These are phyloP conservation scores for Carposina sasakii DNA, from an alignment of 1,140 invertebrate genomes.

Conservation along the genomic window DNA sequence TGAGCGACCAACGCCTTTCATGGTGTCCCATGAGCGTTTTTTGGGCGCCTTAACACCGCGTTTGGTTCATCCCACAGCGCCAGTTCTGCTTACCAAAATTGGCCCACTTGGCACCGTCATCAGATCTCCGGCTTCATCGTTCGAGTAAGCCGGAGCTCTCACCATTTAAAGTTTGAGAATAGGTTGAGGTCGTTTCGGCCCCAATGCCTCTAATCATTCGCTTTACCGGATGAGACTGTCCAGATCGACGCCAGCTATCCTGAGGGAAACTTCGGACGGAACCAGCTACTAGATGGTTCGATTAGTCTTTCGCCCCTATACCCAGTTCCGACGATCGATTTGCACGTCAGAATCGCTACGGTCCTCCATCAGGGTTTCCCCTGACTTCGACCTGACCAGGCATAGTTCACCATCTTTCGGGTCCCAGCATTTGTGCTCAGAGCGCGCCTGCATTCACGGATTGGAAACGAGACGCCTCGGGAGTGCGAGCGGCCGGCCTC, in stretches of 20 bases:
- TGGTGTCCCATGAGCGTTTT: conserved; percentile 77
- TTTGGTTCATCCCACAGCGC: conserved; percentile 90
- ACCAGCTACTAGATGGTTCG: conserved; percentile 94
- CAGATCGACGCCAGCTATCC: conserved; percentile 80
- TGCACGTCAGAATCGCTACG: conserved; percentile 93
- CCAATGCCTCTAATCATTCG: conserved; percentile 91
- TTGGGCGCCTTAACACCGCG: conserved; percentile 82
- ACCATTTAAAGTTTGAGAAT: conserved; percentile 94
- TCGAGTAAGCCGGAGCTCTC: conserved; percentile 82
- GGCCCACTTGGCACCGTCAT: conserved; percentile 86
- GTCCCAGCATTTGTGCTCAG: conserved; percentile 84
- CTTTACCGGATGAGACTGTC: conserved; percentile 83
- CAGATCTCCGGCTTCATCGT: conserved; percentile 64
- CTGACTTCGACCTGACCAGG: conserved; percentile 89
- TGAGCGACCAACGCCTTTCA: conserved; percentile 88
- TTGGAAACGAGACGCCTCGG: conserved; percentile 69
- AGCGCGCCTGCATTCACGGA: conserved; percentile 72
- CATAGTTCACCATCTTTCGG: conserved; percentile 95
- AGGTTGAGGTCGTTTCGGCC: conserved; percentile 85
- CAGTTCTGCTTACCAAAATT: conserved; percentile 95
- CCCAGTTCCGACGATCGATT: conserved; percentile 92
- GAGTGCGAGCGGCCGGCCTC: conserved; percentile 67
- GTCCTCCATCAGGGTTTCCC: conserved; percentile 91
- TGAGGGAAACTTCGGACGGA: conserved; percentile 93
- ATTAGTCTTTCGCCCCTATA: conserved; percentile 96